Evolutionary conservation across 1,140 invertebrate genomes (phyloP), one percentile per base, ranked within the genome.

Genomic region (Drosophila varians): DNA sequence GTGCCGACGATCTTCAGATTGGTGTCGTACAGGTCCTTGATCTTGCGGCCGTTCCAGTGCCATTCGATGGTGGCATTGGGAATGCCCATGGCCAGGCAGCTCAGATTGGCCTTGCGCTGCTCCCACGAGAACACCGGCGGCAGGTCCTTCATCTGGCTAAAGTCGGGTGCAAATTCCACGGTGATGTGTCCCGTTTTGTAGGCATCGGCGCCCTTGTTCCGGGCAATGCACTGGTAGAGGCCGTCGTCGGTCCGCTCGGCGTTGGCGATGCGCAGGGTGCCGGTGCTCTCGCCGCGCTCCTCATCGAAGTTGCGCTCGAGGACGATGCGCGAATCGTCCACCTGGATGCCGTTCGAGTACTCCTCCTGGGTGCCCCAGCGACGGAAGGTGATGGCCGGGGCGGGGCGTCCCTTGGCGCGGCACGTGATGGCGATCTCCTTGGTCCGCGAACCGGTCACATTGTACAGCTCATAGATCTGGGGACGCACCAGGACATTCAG

Each of bases 21-120:
- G 4, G 78, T 82, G 31, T 94, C 93, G 7, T 91, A 92, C 5
- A 93, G 90, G 47, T 94, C 92, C 21, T 92, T 91, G 4, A 92
- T 89, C 16, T 93, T 92, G 42, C 89, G 71, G 4, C 93, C 92
- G 48, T 92, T 93, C 89, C 93, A 93, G 79, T 93, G 94, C 97
- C 97, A 98, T 62, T 94, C 93, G 65, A 98, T 96, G 1, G 97
- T 98, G 0, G 97, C 97, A 90, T 98, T 98, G 0, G 97, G 97
- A 83, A 98, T 89, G 11, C 89, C 77, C 79, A 80, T 77, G 8
- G 96, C 96, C n/a, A 96, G 92, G 84, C 97, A 98, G 26, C 95
- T 96, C 0, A 98, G 92, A 87, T 98, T 98, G 0, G 96, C 96
- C 2, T 95, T 94, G 68, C 93, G 93, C 28, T 94, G 92, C 19